phyloP scores from a whole-genome alignment of 2,888 invertebrate species.

The Macropis europaea region DNA sequence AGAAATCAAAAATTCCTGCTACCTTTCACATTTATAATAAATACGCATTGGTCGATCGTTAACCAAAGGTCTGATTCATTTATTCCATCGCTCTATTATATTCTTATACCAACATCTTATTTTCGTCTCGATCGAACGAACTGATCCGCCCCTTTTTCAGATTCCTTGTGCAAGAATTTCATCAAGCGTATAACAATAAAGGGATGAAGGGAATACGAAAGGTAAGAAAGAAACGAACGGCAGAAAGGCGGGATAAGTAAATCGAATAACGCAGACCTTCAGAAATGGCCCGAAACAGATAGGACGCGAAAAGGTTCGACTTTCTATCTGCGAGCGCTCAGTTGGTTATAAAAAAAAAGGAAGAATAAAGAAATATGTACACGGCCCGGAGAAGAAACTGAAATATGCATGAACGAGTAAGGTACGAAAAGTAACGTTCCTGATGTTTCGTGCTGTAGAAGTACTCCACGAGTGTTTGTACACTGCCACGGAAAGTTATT shows the following conservation, averaged over 20 bases:
- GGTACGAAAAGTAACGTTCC: constrained; percentile 11
- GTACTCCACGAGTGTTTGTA: background rate
- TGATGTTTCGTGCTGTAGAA: background rate
- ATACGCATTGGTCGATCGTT: too few relatives aligned
- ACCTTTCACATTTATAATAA: too few relatives aligned
- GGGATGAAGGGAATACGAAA: background rate
- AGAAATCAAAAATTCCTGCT: too few relatives aligned
- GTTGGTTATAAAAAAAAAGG: background rate
- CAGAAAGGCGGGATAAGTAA: constrained; percentile 2
- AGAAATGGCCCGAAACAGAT: constrained; percentile 21
- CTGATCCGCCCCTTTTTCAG: background rate
- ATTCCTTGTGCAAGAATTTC: background rate
- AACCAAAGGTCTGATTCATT: too few relatives aligned
- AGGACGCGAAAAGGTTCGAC: constrained; percentile 21
- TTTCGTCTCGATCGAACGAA: too few relatives aligned
- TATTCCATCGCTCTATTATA: too few relatives aligned
- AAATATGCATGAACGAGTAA: constrained; percentile 32
- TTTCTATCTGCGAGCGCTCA: background rate
- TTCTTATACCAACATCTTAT: too few relatives aligned
- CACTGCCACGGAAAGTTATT: constrained; percentile 4
- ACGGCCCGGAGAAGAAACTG: background rate
- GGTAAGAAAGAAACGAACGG: background rate
- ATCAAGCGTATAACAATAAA: constrained; percentile 9
- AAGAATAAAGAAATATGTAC: background rate
- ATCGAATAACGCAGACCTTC: constrained; percentile 23